Evolutionary conservation across 2,888 invertebrate genomes (phyloP).

Genomic region (Caenorhabditis imperialis): DNA sequence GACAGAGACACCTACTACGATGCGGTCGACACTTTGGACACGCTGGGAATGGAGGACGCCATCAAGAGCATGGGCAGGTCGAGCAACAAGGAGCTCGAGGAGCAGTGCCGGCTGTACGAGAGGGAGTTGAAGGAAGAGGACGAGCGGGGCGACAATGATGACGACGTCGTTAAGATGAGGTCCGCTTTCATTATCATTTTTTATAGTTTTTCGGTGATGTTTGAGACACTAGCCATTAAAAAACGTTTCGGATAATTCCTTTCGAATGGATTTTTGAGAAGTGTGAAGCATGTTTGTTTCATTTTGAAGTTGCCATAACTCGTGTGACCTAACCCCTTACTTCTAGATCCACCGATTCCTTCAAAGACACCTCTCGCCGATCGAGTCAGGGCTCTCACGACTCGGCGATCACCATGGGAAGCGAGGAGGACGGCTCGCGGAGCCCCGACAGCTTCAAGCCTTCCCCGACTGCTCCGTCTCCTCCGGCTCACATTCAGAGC

Average conservation of each 20-base stretch:
- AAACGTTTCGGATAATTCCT: not conserved
- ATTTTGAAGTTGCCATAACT: conserved; percentile 9
- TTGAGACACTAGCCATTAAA: not conserved
- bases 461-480: conserved; percentile 32
- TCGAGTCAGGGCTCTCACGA: conserved; percentile 54
- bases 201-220: not conserved
- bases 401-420: conserved; percentile 58
- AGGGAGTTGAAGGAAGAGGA: conserved; percentile 75
- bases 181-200: too few species aligned
- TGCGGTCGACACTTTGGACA: conserved; percentile 94
- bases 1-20: conserved; percentile 91
- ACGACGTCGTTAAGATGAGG: conserved; percentile 66
- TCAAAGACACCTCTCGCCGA: conserved; percentile 44
- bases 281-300: not conserved
- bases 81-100: conserved; percentile 70
- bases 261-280: not conserved
- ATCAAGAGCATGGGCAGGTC: conserved; percentile 68
- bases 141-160: conserved; percentile 69
- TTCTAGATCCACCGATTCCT: conserved; percentile 37
- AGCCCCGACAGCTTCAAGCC: conserved; percentile 45
- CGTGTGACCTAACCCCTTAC: conserved; percentile 7
- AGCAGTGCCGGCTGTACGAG: conserved; percentile 77
- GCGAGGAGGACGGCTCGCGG: conserved; percentile 35
- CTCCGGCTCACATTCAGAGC: conserved; percentile 19
- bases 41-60: conserved; percentile 82